Conservation (phyloP, 1,140 invertebrate species). For the Zaprionus capensis region DNA sequence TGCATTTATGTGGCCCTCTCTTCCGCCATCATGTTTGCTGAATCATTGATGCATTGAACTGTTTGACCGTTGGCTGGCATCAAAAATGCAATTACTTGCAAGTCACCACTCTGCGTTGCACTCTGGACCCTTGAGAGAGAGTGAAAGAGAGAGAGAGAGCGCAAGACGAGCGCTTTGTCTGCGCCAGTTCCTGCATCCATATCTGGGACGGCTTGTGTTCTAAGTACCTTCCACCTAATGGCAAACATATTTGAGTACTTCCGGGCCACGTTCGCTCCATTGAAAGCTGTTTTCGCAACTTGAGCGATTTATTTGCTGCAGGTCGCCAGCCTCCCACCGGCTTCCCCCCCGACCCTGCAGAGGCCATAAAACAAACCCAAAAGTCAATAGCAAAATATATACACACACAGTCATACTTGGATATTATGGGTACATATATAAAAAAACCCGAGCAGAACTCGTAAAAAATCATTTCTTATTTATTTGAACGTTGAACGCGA, state of each 20-base stretch:
- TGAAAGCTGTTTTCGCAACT: slow-evolving; percentile 53
- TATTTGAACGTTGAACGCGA: slow-evolving; percentile 71
- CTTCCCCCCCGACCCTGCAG: background rate
- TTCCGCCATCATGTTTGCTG: background rate
- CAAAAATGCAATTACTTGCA: slow-evolving; percentile 41
- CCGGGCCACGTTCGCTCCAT: slow-evolving; percentile 16
- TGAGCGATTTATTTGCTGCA: slow-evolving; percentile 74
- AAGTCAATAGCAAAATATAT: slow-evolving; percentile 63
- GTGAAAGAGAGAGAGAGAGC: background rate
- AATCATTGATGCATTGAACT: slow-evolving; percentile 31
- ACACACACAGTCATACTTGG: background rate
- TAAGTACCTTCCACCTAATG: slow-evolving; percentile 44
- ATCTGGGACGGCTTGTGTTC: slow-evolving; percentile 27
- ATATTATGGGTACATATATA: background rate
- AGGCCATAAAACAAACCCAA: slow-evolving; percentile 60
- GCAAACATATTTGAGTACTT: slow-evolving; percentile 54
- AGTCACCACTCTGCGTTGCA: slow-evolving; percentile 21
- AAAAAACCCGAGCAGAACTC: slow-evolving; percentile 44
- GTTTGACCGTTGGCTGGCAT: slow-evolving; percentile 25
- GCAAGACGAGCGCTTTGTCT: background rate
- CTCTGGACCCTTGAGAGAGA: background rate
- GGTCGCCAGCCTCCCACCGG: slow-evolving; percentile 7
- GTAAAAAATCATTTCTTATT: slow-evolving; percentile 77
- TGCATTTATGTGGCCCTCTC: background rate
- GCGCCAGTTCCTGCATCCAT: slow-evolving; percentile 10